Evolutionary conservation across 2,797 vertebrate genomes (phyloP), one percentile per base, ranked within the genome.

Genomic region (Echeneis naucrates): DNA sequence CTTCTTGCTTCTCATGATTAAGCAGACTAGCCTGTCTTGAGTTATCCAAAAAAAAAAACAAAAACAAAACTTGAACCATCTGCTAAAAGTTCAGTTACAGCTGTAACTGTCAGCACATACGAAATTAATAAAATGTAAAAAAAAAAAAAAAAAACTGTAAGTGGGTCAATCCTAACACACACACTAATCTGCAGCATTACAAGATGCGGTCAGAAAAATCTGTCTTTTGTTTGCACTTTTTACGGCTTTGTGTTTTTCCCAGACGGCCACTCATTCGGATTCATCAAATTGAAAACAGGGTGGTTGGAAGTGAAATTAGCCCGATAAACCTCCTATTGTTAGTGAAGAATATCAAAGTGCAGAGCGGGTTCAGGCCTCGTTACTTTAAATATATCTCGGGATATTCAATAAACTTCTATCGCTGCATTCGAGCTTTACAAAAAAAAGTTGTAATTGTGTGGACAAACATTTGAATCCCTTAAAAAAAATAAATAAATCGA

Each of bases 51-150:
- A n/a, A 40, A 45, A 57, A 70, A 32, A 44, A 48, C 54, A 61
- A 23, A 72, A 44, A 47, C 51, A 66, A 30, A 37, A 45, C 57
- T 42, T 38, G 54, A 78, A 68, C 72, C 85, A 87, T 85, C 83
- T 82, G 87, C 59, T 78, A 81, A 75, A 75, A 77, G 61, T 74
- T 82, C 73, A 68, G 7, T 75, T 68, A 51, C 75, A 76, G 79
- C 81, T 73, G 62, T 63, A 33, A 65, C 65, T 72, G 84, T 91
- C 89, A 83, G 65, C 83, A 80, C 79, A 67, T 73, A 40, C 24
- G 68, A 86, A 87, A 88, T 81, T 16, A 81, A 81, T 80, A 21
- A 87, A 86, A 84, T 61, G 53, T 57, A 77, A 24, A 5, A 59
- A 75, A 77, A 78, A 77, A 55, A 81, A 72, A 79, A 63, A n/a